Evolutionary conservation across 2,113 vertebrate genomes (phyloP).

Genomic region (Neolamprologus brichardi): DNA sequence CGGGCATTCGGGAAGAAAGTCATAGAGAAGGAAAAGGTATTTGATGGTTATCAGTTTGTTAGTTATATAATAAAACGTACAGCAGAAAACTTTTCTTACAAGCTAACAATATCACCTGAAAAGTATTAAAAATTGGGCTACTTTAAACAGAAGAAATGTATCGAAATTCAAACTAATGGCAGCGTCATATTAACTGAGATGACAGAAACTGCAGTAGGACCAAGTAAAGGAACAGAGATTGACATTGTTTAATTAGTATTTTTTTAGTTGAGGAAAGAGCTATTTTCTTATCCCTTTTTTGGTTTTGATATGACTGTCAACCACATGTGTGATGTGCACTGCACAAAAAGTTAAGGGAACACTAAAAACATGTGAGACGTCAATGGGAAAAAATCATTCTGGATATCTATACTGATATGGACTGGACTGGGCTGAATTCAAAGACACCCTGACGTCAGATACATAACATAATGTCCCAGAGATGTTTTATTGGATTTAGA

Average conservation of each 20-base stretch:
- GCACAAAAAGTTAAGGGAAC: neutral
- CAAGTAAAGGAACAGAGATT: neutral
- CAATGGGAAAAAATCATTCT: neutral
- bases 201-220: neutral
- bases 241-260: neutral
- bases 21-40: neutral
- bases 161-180: neutral
- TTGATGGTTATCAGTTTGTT: neutral
- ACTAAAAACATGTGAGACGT: neutral
- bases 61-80: neutral
- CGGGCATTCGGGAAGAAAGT: neutral
- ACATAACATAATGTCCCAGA: neutral
- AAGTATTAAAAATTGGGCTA: neutral
- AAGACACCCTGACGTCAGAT: neutral
- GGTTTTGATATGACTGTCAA: neutral
- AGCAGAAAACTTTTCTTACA: neutral
- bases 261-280: neutral
- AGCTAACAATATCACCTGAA: neutral
- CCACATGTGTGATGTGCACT: neutral
- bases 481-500: neutral
- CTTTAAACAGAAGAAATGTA: neutral
- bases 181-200: neutral
- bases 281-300: neutral
- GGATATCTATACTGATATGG: neutral
- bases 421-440: neutral